Base-by-base conservation (phyloP, 1,140 invertebrate species). In the Phenacoccus solenopsis region DNA sequence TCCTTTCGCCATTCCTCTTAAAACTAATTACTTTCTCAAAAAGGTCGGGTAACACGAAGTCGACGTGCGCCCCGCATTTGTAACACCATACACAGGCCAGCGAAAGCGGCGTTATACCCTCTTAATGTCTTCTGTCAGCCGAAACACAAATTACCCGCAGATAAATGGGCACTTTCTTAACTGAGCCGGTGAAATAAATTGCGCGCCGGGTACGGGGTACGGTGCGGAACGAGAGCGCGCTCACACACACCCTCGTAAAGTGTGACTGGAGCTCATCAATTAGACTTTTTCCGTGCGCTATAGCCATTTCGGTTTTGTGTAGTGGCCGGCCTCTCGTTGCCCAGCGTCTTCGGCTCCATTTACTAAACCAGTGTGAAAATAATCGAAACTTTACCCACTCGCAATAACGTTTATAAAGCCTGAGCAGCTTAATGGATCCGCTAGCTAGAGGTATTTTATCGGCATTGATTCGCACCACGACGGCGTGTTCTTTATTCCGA, bases 121-220 rank as follows among this genome's bases (percentile, higher is more conserved):
- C 59, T 27, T 64, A 64, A 64, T 64, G 59, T 64, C 25, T 64
- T 64, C 59, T 64, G 59, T 64, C 59, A 64, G 59, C 59, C 59
- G 59, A 64, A 64, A 64, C 59, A 64, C 59, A 64, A 64, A 64
- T 64, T 64, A 64, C 59, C 59, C 59, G 59, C 59, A 64, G 59
- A 64, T 27, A 64, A 64, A 64, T 64, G 25, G 59, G 59, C 21
- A 64, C 59, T 64, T 64, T 64, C 59, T 64, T 64, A 64, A 64
- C 22, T 27, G 59, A 27, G 59, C 25, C 25, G 59, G 25, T 27
- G 22, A 64, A 27, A 64, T 64, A 64, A 64, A 64, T 64, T 64
- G 25, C 32, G 32, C 9, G 9, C 9, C 32, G 32, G 9, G 32
- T 38, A n/a, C n/a, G n/a, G n/a, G n/a, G n/a, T n/a, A n/a, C n/a